Evolutionary conservation across 1,140 invertebrate genomes (phyloP), one percentile per base, ranked within the genome.

Genomic region (Cotesia vestalis): DNA sequence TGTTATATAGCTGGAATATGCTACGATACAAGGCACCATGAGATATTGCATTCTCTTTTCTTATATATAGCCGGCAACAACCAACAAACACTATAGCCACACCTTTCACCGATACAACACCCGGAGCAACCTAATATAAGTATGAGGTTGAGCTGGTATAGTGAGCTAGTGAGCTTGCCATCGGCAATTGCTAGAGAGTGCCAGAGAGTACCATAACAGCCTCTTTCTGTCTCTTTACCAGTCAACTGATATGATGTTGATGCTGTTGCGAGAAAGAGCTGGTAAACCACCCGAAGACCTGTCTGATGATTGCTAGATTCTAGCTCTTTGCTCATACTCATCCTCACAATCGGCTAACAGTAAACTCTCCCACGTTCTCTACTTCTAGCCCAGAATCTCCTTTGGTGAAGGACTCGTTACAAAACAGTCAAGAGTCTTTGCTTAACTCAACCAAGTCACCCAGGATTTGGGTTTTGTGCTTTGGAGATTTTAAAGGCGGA

Each of bases 91-190:
- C 40, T 46, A 46, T 78, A 78, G 80, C 84, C 85, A 86, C 85
- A 86, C 85, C 85, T 86, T 86, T 86, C 84, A 86, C 85, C 84
- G 82, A 84, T 79, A 82, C 84, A 83, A 84, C 80, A 83, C 82
- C 80, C 79, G 79, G 40, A 46, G 40, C 40, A 46, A 46, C 40
- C 40, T 20, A 53, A 34, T 52, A 6, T 12, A 34, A 53, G 27
- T 55, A 20, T 4, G 17, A 14, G 53, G 66, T 14, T 68, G 17
- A 11, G 38, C 20, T 35, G 53, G 66, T 12, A 6, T 27, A 57
- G 3, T 55, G 14, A 27, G 9, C 46, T 34, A 20, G 40, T 46
- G 27, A 27, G 27, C 27, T 27, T 62, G 38, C 38, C 52, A 66
- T 5, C 51, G 20, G 38, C 66, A 27, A 27, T 27, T 27, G 27